Conservation (phyloP, 1,140 invertebrate species). For the Periplaneta americana region DNA sequence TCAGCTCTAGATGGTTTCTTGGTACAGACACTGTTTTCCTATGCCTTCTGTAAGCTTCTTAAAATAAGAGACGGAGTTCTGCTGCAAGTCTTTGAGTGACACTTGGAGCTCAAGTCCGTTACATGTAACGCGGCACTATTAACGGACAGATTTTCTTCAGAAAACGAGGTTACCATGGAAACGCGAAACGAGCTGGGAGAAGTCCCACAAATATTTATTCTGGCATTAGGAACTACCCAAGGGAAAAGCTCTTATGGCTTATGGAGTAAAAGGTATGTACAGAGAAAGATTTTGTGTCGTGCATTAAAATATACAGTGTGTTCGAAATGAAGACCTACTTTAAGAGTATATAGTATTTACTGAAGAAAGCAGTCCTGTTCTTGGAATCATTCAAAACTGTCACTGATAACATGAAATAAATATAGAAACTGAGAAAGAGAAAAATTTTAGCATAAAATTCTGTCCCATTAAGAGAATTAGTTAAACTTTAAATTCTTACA, state of each 20-base stretch:
- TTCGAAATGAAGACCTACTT: too few relatives aligned
- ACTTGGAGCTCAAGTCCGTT: background rate
- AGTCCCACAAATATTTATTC: background rate
- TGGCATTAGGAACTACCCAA: background rate
- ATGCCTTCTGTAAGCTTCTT: background rate
- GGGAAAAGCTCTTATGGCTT: background rate
- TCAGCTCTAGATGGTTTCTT: too few relatives aligned
- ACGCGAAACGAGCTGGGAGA: background rate
- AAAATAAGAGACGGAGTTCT: background rate
- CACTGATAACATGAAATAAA: too few relatives aligned
- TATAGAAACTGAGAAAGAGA: too few relatives aligned
- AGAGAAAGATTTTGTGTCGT: background rate
- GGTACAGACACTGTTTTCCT: background rate
- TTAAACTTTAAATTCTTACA: too few relatives aligned
- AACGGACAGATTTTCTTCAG: background rate
- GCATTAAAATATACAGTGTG: too few relatives aligned
- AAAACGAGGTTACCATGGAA: background rate
- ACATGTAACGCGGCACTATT: background rate
- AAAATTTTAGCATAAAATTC: too few relatives aligned
- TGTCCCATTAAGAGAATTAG: too few relatives aligned
- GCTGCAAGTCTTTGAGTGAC: background rate
- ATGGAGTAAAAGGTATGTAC: background rate
- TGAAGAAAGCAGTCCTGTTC: too few relatives aligned
- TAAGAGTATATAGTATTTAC: too few relatives aligned
- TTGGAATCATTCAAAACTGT: too few relatives aligned